Conservation (phyloP, 2,113 vertebrate genomes). For the Epinephelus moara region DNA sequence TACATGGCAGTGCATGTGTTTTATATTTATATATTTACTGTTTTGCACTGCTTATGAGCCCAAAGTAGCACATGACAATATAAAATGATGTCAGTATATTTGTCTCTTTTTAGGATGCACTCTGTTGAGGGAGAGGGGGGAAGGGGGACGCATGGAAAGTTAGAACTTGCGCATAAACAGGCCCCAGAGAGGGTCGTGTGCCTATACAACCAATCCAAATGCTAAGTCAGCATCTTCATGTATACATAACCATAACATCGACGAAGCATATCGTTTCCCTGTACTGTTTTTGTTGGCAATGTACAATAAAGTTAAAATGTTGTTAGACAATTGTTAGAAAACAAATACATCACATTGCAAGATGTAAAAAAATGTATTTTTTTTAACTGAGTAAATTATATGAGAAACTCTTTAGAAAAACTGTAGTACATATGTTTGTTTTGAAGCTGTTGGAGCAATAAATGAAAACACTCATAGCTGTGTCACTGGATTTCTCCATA, state of each 20-base stretch:
- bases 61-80: constrained; percentile 78
- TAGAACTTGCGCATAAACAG: constrained; percentile 60
- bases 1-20: constrained; percentile 83
- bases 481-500: constrained; percentile 11
- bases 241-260: constrained; percentile 46
- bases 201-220: constrained; percentile 76
- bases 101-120: constrained; percentile 56
- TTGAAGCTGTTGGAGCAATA: constrained; percentile 79
- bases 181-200: constrained; percentile 72
- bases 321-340: constrained; percentile 58
- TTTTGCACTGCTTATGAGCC: constrained; percentile 82
- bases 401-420: constrained; percentile 64
- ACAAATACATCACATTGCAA: constrained; percentile 55
- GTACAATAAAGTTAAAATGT: constrained; percentile 48
- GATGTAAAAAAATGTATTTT: constrained; percentile 58
- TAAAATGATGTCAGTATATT: constrained; percentile 73
- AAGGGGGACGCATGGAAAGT: constrained; percentile 21
- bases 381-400: constrained; percentile 73
- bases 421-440: constrained; percentile 73
- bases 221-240: constrained; percentile 63
- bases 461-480: constrained; percentile 56
- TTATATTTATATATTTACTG: constrained; percentile 64
- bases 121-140: background rate
- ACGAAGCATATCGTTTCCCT: constrained; percentile 64
- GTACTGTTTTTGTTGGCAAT: constrained; percentile 59